Percentiles rank a stretch among this genome's conserved stretches.
These are phyloP conservation scores for Cyanoliseus patagonus DNA, from an alignment of 2,113 vertebrate species.

Conservation along the genomic window DNA sequence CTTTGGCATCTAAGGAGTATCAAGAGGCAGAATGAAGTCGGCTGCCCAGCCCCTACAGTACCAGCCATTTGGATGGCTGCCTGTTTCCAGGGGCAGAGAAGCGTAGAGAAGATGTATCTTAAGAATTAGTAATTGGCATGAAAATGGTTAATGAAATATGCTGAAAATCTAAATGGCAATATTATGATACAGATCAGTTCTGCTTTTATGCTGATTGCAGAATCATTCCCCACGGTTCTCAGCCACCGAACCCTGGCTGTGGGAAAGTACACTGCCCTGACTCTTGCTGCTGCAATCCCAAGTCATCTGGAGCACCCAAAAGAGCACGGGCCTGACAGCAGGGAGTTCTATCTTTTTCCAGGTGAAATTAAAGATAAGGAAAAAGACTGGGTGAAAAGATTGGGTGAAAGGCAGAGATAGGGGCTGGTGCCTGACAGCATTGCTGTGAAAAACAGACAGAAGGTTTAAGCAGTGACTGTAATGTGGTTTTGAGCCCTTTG, in stretches of 20 bases:
- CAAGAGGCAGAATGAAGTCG: not conserved
- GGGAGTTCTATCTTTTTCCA: not conserved
- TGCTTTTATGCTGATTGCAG: not conserved
- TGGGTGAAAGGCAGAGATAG: not conserved
- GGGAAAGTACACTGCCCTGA: not conserved
- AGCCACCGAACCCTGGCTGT: not conserved
- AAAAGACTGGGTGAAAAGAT: not conserved
- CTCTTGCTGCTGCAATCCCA: not conserved
- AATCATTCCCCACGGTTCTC: not conserved
- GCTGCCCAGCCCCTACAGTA: not conserved
- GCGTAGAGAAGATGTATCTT: not conserved
- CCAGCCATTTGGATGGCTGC: not conserved
- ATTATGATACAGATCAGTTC: not conserved
- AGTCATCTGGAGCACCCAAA: not conserved
- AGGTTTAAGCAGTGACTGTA: not conserved
- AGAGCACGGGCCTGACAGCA: not conserved
- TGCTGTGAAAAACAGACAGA: not conserved
- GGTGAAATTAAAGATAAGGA: not conserved
- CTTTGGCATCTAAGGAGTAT: not conserved
- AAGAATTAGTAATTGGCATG: not conserved
- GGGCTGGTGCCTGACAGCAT: not conserved
- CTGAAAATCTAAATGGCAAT: not conserved
- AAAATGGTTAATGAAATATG: not conserved
- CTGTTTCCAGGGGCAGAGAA: not conserved
- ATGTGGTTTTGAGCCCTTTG: not conserved